Evolutionary conservation across 2,113 vertebrate genomes (phyloP).

Genomic region (Tragelaphus strepsiceros): DNA sequence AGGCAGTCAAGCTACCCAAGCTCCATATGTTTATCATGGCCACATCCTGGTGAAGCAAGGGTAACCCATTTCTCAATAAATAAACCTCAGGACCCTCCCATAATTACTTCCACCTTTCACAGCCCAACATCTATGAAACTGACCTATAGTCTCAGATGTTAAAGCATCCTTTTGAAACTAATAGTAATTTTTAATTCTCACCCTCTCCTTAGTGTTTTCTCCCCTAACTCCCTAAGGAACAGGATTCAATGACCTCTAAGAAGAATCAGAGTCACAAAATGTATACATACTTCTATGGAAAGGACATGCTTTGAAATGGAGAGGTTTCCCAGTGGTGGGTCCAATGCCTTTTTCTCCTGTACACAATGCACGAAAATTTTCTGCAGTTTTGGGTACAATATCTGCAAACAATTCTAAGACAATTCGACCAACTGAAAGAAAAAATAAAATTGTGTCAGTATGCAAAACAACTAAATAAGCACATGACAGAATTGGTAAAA

Average conservation of each 20-base stretch:
- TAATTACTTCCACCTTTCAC: background rate
- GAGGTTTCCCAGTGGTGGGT: constrained; percentile 89
- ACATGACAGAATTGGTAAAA: background rate
- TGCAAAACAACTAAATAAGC: background rate
- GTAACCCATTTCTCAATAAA: background rate
- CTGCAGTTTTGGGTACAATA: constrained; percentile 93
- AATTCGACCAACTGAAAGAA: constrained; percentile 87
- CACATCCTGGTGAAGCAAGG: background rate
- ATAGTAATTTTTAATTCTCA: background rate
- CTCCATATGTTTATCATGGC: background rate
- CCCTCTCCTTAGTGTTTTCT: background rate
- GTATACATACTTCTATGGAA: constrained; percentile 93
- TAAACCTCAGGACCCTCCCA: background rate
- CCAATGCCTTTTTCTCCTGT: constrained; percentile 95
- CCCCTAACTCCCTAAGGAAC: background rate
- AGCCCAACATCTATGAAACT: background rate
- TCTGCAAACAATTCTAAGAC: constrained; percentile 95
- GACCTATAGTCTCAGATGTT: background rate
- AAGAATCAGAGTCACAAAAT: background rate
- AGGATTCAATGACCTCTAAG: background rate
- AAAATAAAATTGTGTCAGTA: constrained; percentile 1
- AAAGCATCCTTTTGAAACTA: background rate
- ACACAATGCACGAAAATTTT: constrained; percentile 95
- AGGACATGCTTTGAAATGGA: constrained; percentile 97
- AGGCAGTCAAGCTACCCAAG: background rate